These are phyloP conservation scores for Micronisus gabar DNA, from an alignment of 2,113 vertebrate genomes.

Conservation along the genomic window DNA sequence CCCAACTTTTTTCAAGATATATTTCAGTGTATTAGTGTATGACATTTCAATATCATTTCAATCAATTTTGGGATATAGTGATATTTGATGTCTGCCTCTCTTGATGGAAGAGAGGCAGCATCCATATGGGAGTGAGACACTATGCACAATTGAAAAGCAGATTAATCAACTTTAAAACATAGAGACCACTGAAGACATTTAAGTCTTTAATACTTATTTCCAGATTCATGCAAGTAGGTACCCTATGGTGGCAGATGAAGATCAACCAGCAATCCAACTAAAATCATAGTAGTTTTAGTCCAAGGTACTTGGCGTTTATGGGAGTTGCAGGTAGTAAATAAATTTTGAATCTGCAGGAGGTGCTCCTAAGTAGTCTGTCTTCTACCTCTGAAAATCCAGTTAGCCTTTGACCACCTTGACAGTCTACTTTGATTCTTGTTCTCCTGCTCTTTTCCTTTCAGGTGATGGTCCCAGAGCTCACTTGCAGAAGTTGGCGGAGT, in stretches of 20 bases:
- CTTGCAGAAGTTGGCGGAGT: conserved; percentile 86
- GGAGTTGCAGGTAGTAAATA: background rate
- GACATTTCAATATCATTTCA: background rate
- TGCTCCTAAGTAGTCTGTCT: background rate
- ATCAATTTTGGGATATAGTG: background rate
- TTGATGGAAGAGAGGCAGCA: background rate
- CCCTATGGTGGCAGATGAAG: background rate
- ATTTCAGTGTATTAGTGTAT: background rate
- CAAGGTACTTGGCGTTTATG: background rate
- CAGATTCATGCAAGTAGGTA: background rate
- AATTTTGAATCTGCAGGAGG: background rate
- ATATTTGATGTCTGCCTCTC: background rate
- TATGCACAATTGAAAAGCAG: background rate
- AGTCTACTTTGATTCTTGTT: background rate
- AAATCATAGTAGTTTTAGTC: background rate
- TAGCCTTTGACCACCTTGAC: background rate
- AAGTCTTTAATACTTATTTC: background rate
- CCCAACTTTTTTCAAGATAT: background rate
- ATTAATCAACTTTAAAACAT: background rate
- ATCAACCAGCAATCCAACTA: background rate
- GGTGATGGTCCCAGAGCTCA: conserved; percentile 91
- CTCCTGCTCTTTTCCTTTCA: conserved; percentile 28
- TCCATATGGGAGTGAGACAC: background rate
- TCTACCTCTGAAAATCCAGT: background rate
- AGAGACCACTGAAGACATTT: background rate